phyloP scores from a whole-genome alignment of 2,888 invertebrate species.

The Adelognathus sp. region DNA sequence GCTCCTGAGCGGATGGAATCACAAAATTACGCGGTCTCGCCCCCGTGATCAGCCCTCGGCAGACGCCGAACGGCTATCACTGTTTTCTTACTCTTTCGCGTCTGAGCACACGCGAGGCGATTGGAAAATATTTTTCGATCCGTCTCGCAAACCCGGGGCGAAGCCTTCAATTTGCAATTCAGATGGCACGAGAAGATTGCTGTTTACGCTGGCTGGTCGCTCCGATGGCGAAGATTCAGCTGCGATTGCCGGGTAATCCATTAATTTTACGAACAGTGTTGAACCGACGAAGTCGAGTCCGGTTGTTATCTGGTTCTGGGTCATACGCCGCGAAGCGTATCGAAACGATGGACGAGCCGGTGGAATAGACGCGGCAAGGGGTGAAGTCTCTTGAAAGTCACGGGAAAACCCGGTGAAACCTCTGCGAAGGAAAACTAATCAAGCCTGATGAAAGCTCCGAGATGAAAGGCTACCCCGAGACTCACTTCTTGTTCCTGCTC shows the following conservation, averaged over 20 bases:
- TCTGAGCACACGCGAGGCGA: neutral
- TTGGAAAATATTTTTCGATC: constrained; percentile 7
- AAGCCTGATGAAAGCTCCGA: constrained; percentile 63
- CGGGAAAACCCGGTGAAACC: constrained; percentile 29
- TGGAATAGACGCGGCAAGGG: neutral
- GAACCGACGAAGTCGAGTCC: neutral
- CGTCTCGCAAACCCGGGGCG: too few relatives aligned
- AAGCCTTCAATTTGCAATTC: neutral
- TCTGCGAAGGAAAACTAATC: constrained; percentile 61
- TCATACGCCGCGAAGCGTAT: constrained; percentile 1
- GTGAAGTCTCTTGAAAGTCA: neutral
- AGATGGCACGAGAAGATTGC: neutral
- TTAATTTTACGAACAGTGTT: neutral
- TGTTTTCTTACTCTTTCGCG: neutral
- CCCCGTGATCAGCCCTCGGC: constrained; percentile 1
- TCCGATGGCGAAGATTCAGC: neutral
- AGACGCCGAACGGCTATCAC: neutral
- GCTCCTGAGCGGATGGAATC: neutral
- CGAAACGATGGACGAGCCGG: constrained; percentile 5
- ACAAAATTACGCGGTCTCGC: constrained; percentile 24
- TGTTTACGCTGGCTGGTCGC: neutral
- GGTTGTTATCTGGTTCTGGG: neutral
- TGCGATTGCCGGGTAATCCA: neutral
- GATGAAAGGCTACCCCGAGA: constrained; percentile 61
- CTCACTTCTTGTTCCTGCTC: constrained; percentile 34